Evolutionary conservation across 2,797 vertebrate genomes (phyloP), one percentile per base, ranked within the genome.

Genomic region (Neomorphus geoffroyi): DNA sequence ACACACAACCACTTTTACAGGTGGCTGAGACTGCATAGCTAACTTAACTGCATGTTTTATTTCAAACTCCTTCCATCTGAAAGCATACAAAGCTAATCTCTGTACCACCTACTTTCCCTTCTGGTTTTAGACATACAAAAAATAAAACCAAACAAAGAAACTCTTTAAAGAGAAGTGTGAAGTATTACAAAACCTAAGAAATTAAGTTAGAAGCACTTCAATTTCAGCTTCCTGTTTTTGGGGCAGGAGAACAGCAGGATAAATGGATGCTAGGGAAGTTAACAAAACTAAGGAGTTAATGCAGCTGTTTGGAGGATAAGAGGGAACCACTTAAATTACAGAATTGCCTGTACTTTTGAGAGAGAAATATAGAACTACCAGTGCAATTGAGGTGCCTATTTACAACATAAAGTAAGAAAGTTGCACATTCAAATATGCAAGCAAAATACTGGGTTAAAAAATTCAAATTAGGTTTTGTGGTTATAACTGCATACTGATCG

Each of bases 281-380:
- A 80, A 62, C 19, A 35, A 79, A 93, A 84, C 2, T 9, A 71
- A 77, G 18, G 22, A 51, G n/a, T 27, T 92, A 58, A 83, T 13
- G 26, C 0, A 1, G 10, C 56, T 81, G 13, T 64, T 51, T 30
- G 48, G 12, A 69, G 17, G 6, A 3, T 7, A 81, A 61, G 39
- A 57, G 15, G 33, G 54, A 45, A 61, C 17, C 41, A 46, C 21
- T 86, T 78, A 53, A 94, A 26, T 53, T 57, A 30, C 1, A 88
- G 46, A 92, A 95, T 33, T 95, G 86, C 61, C 77, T 75, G 58
- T 61, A 70, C 33, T 83, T 92, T 72, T 79, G 80, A 91, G 72
- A 95, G 53, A 46, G 58, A 90, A 92, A 80, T 43, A 74, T 18
- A 91, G 32, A 72, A 39, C 26, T 61, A 57, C 6, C 14, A 72